Conservation (phyloP, 2,797 vertebrate genomes). For the Dallia pectoralis region DNA sequence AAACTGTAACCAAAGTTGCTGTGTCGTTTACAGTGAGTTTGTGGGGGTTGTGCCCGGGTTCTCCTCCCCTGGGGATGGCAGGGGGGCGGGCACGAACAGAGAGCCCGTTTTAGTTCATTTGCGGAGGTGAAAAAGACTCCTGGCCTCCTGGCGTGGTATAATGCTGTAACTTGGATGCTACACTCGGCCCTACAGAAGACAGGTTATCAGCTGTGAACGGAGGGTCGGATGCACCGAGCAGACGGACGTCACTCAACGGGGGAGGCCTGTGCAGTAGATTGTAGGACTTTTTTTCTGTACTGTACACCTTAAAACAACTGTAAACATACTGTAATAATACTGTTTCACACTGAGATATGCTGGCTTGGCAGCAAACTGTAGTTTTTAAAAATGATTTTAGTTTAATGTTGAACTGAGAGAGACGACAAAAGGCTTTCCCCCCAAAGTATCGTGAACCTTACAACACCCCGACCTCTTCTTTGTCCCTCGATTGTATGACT, state of each 20-base stretch:
- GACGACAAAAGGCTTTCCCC: slow-evolving; percentile 90
- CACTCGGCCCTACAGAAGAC: slow-evolving; percentile 90
- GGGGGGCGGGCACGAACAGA: slow-evolving; percentile 50
- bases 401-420: slow-evolving; percentile 86
- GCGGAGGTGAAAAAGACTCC: slow-evolving; percentile 86
- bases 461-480: slow-evolving; percentile 99
- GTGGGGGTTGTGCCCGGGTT: slow-evolving; percentile 82
- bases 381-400: slow-evolving; percentile 99
- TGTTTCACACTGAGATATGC: slow-evolving; percentile 96
- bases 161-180: slow-evolving; percentile 82
- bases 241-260: slow-evolving; percentile 74
- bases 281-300: slow-evolving; percentile 94
- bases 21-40: slow-evolving; percentile 99
- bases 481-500: slow-evolving; percentile 99
- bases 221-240: slow-evolving; percentile 48
- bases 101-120: slow-evolving; percentile 70
- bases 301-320: slow-evolving; percentile 95
- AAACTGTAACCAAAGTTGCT: slow-evolving; percentile 99
- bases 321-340: slow-evolving; percentile 99
- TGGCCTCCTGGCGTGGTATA: slow-evolving; percentile 89
- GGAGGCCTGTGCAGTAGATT: slow-evolving; percentile 98
- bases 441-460: slow-evolving; percentile 99
- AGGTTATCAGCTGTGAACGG: slow-evolving; percentile 89
- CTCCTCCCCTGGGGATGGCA: slow-evolving; percentile 57
- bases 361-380: slow-evolving; percentile 97